A percentile compares a stretch with the other conserved stretches of the same genome.
Evolutionary conservation across 2,888 invertebrate genomes (phyloP).

Genomic region (Mayetiola destructor): DNA sequence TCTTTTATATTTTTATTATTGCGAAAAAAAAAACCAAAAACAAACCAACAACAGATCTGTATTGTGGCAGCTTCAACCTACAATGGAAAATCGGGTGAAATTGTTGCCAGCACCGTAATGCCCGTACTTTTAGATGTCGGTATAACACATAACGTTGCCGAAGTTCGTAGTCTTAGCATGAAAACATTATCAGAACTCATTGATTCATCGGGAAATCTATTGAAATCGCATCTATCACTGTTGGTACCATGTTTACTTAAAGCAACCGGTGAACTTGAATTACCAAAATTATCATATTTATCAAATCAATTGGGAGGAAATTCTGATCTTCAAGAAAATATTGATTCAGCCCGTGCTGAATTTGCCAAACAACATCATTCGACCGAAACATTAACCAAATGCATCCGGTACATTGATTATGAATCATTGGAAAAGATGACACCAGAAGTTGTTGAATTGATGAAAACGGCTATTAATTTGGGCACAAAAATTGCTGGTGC

Average conservation of each 20-base stretch:
- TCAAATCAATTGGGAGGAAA: constrained; percentile 58
- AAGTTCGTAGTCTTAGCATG: constrained; percentile 61
- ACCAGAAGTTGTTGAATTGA: constrained; percentile 66
- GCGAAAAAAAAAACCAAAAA: too few relatives aligned
- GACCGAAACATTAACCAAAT: constrained; percentile 71
- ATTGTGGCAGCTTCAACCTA: constrained; percentile 50
- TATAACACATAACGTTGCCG: constrained; percentile 60
- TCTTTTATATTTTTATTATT: too few relatives aligned
- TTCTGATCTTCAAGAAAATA: constrained; percentile 53
- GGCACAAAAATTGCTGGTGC: constrained; percentile 73
- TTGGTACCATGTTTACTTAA: constrained; percentile 72
- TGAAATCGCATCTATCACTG: constrained; percentile 66
- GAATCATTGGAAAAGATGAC: constrained; percentile 63
- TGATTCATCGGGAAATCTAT: constrained; percentile 57
- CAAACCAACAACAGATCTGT: constrained; percentile 57
- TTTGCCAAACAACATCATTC: constrained; percentile 75
- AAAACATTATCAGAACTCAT: constrained; percentile 77
- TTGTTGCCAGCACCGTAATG: constrained; percentile 56
- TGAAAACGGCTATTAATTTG: constrained; percentile 63
- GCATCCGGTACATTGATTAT: constrained; percentile 58
- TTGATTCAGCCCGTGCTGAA: constrained; percentile 67
- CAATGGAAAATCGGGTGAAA: constrained; percentile 58
- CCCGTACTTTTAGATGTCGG: constrained; percentile 70
- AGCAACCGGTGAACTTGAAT: constrained; percentile 77
- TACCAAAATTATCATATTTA: constrained; percentile 60